Conservation (phyloP, 37 sponge, comb jelly and placozoan genomes). For the Chondrosia reniformis region DNA sequence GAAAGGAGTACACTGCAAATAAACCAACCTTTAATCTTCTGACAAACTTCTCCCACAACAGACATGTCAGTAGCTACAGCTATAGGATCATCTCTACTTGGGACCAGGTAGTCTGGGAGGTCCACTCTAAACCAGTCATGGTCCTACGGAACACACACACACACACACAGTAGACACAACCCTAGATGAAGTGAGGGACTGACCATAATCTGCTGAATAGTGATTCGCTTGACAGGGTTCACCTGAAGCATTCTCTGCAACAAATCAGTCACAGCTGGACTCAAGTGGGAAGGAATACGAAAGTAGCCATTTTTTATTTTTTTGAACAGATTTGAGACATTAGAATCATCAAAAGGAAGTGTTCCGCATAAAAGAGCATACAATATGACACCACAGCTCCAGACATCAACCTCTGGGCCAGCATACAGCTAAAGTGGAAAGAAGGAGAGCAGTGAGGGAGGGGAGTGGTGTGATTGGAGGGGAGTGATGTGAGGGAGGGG, state of each 20-base stretch:
- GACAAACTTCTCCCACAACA: constrained; percentile 63
- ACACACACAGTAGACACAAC: no score
- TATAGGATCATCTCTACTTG: background rate
- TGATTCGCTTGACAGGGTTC: constrained; percentile 81
- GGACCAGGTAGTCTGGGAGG: constrained; percentile 79
- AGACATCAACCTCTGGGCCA: constrained; percentile 96
- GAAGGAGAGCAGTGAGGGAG: no score
- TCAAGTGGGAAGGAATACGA: constrained; percentile 72
- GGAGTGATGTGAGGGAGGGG: background rate
- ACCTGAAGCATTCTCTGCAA: constrained; percentile 88
- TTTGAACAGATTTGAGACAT: constrained; percentile 78
- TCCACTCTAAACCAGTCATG: constrained; percentile 72
- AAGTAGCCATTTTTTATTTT: constrained; percentile 90
- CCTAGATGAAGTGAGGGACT: no score
- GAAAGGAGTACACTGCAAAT: background rate
- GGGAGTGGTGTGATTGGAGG: background rate
- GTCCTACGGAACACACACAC: constrained; percentile 22
- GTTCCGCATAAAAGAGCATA: constrained; percentile 92
- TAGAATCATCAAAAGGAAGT: constrained; percentile 94
- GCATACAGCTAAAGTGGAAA: constrained; percentile 62
- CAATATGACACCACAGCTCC: constrained; percentile 96
- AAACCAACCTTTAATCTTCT: constrained; percentile 35
- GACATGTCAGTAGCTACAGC: constrained; percentile 44
- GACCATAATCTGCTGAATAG: constrained; percentile 66
- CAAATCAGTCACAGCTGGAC: constrained; percentile 52